Evolutionary conservation across 2,797 vertebrate species (phyloP).

Genomic region (Gobionotothen gibberifrons): DNA sequence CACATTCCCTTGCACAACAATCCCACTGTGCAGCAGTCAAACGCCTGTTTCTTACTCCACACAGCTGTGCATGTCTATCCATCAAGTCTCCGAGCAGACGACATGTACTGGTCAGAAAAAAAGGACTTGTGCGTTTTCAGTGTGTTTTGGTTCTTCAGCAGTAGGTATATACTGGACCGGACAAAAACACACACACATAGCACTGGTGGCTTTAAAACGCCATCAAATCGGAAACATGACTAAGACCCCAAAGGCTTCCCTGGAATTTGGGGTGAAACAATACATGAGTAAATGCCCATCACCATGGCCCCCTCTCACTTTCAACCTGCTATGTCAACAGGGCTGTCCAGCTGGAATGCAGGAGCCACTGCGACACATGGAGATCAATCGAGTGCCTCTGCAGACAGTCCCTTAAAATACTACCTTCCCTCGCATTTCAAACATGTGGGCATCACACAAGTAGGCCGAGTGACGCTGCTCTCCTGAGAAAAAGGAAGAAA

Average conservation of each 20-base stretch:
- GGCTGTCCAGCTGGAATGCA: constrained; percentile 74
- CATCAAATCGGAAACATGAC: constrained; percentile 71
- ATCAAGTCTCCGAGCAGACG: neutral
- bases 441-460: constrained; percentile 7
- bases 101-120: constrained; percentile 2
- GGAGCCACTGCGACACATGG: constrained; percentile 43
- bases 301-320: constrained; percentile 67
- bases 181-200: constrained; percentile 28
- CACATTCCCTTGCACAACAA: constrained; percentile 38
- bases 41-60: constrained; percentile 11
- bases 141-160: constrained; percentile 1
- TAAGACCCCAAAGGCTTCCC: constrained; percentile 55
- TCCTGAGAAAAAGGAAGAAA: neutral
- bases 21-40: constrained; percentile 20
- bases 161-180: constrained; percentile 13
- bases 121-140: neutral
- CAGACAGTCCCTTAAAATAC: constrained; percentile 29
- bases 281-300: constrained; percentile 57
- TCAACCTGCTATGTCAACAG: constrained; percentile 79
- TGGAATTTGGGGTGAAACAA: constrained; percentile 76
- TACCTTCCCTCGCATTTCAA: constrained; percentile 7
- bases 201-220: constrained; percentile 39
- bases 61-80: constrained; percentile 31
- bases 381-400: constrained; percentile 40
- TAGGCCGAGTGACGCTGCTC: neutral